Evolutionary conservation across 2,888 invertebrate species (phyloP).

Genomic region (Augochlorella aurata): DNA sequence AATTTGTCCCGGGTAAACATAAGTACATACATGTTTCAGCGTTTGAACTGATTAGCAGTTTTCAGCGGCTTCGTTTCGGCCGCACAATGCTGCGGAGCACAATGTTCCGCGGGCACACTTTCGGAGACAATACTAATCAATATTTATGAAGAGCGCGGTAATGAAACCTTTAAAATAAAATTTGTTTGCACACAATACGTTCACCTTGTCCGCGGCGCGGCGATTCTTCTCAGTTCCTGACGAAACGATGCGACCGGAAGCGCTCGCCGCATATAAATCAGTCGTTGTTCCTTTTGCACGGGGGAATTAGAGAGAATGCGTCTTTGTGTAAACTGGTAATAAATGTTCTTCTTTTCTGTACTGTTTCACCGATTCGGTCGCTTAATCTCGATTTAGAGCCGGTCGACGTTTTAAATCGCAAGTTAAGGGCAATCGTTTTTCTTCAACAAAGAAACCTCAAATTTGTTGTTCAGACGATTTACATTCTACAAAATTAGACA

Average conservation of each 20-base stretch:
- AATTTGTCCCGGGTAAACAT: neutral
- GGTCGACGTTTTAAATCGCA: neutral
- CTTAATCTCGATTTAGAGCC: neutral
- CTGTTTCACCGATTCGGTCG: neutral
- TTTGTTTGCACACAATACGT: constrained; percentile 32
- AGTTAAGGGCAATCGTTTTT: neutral
- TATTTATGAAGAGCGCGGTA: constrained; percentile 27
- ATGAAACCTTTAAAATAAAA: constrained; percentile 32
- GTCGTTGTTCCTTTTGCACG: constrained; percentile 42
- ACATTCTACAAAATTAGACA: neutral
- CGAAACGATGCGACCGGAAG: constrained; percentile 42
- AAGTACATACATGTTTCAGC: neutral
- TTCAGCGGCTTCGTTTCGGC: neutral
- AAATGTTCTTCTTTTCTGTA: neutral
- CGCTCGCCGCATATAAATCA: constrained; percentile 40
- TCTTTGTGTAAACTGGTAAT: neutral
- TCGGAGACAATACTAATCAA: constrained; percentile 15
- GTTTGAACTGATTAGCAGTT: neutral
- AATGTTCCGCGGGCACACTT: neutral
- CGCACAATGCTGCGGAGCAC: neutral
- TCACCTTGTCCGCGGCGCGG: constrained; percentile 23
- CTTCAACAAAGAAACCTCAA: neutral
- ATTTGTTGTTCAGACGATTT: neutral
- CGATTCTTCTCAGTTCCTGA: constrained; percentile 28
- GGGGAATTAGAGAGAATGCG: constrained; percentile 32